Conservation (phyloP, 1,140 invertebrate genomes). For the Cotesia typhae region DNA sequence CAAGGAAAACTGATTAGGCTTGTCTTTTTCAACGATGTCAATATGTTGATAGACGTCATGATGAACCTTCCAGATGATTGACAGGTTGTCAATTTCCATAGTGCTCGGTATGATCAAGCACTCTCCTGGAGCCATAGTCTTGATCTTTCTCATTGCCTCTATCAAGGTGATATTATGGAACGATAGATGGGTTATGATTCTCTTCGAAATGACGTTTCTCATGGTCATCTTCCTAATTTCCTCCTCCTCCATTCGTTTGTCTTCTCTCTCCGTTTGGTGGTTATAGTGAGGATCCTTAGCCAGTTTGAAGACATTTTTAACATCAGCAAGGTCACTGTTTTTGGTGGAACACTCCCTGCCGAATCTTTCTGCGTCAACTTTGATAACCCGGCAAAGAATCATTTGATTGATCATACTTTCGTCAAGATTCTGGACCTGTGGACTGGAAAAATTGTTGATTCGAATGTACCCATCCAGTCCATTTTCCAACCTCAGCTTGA, state of each 20-base stretch:
- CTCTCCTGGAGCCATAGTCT: conserved; percentile 94
- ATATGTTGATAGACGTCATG: conserved; percentile 96
- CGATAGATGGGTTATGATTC: conserved; percentile 96
- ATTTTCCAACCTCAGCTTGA: conserved; percentile 91
- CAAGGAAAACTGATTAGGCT: conserved; percentile 95
- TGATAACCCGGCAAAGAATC: conserved; percentile 92
- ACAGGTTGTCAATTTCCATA: conserved; percentile 94
- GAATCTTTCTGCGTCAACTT: conserved; percentile 95
- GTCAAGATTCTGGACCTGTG: conserved; percentile 91
- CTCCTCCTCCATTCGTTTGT: conserved; percentile 76
- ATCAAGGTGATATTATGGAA: conserved; percentile 97
- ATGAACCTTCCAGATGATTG: conserved; percentile 98
- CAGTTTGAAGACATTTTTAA: conserved; percentile 89
- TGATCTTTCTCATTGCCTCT: conserved; percentile 91
- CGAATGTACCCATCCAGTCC: conserved; percentile 94
- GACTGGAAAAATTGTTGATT: conserved; percentile 95
- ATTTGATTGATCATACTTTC: conserved; percentile 86
- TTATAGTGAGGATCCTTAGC: conserved; percentile 93
- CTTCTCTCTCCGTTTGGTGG: conserved; percentile 83
- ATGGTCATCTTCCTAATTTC: too few species aligned
- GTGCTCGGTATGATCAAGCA: conserved; percentile 95
- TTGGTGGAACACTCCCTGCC: conserved; percentile 94
- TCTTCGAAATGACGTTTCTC: conserved; percentile 66
- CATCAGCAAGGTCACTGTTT: conserved; percentile 90
- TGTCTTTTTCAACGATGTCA: conserved; percentile 94